Evolutionary conservation across 2,113 vertebrate genomes (phyloP).

Genomic region (Numida meleagris): DNA sequence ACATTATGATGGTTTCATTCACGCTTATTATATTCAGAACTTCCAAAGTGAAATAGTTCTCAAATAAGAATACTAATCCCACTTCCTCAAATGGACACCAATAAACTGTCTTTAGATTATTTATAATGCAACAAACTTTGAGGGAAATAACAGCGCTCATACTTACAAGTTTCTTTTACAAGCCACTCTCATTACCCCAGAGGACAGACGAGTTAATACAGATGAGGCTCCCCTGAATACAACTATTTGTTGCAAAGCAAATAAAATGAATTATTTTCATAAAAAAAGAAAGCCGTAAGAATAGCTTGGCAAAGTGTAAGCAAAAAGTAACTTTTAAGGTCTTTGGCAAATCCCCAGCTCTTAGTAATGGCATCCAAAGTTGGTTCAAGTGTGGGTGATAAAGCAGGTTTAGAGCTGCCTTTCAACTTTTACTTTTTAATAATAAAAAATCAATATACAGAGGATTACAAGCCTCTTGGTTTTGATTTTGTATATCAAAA

Average conservation of each 20-base stretch:
- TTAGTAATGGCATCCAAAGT: constrained; percentile 41
- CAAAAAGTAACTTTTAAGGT: constrained; percentile 21
- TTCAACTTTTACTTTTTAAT: constrained; percentile 64
- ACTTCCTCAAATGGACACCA: constrained; percentile 8
- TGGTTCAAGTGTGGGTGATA: constrained; percentile 31
- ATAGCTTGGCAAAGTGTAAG: constrained; percentile 10
- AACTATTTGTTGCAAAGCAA: constrained; percentile 30
- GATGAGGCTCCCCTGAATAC: not conserved
- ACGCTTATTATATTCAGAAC: not conserved
- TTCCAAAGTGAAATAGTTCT: constrained; percentile 32
- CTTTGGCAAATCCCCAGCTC: constrained; percentile 10
- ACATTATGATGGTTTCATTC: not conserved
- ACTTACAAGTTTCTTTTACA: constrained; percentile 10
- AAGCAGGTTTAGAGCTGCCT: constrained; percentile 57
- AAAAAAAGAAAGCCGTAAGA: not conserved
- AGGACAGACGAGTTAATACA: not conserved
- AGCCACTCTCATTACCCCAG: not conserved
- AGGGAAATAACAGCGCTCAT: constrained; percentile 4
- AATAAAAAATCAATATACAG: constrained; percentile 64
- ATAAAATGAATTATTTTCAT: constrained; percentile 33
- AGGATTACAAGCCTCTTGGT: constrained; percentile 55
- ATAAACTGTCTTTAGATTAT: constrained; percentile 9
- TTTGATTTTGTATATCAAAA: constrained; percentile 66
- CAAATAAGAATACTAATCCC: constrained; percentile 13
- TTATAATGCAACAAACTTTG: not conserved